Evolutionary conservation across 2,113 vertebrate species (phyloP).

Genomic region (Fulica atra): DNA sequence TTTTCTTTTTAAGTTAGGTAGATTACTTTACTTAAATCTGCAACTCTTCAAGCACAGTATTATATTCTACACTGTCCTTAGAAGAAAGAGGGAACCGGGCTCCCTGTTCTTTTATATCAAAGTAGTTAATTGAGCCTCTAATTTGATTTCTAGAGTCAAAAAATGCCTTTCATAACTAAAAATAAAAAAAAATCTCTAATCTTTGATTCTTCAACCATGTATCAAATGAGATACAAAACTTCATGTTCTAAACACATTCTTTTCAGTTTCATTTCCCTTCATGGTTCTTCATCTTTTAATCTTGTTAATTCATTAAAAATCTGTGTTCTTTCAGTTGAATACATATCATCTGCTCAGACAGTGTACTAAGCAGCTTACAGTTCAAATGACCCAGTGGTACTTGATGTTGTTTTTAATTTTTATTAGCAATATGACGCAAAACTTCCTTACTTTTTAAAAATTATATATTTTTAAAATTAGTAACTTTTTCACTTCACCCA

Average conservation of each 20-base stretch:
- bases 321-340: not conserved
- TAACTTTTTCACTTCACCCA: constrained; percentile 22
- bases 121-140: not conserved
- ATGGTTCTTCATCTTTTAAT: not conserved
- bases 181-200: not conserved
- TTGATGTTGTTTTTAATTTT: not conserved
- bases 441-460: not conserved
- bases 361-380: not conserved
- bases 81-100: not conserved
- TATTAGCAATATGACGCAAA: not conserved
- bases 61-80: not conserved
- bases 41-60: not conserved
- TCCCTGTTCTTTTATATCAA: not conserved
- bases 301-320: not conserved
- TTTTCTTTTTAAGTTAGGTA: not conserved
- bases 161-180: not conserved
- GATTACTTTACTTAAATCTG: not conserved
- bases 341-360: not conserved
- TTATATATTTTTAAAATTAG: not conserved
- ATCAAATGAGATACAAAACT: not conserved
- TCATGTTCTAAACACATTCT: not conserved
- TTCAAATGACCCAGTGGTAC: not conserved
- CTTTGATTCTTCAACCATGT: not conserved
- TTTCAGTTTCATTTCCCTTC: not conserved
- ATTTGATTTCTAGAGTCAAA: not conserved